Conservation (phyloP, 2,888 invertebrate species). For the Macropis europaea region DNA sequence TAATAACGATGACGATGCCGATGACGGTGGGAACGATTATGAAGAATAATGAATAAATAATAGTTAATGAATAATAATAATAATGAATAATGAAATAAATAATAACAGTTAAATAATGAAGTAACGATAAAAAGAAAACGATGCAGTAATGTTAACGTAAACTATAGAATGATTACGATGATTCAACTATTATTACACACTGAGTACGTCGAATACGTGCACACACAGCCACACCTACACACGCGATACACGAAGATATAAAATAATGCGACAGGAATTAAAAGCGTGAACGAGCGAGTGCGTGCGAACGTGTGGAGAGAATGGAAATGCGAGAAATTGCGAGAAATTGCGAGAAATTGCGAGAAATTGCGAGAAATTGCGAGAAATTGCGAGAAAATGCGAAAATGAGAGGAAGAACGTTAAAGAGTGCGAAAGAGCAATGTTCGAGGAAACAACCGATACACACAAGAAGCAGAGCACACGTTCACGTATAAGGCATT, state of each 20-base stretch:
- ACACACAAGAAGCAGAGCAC: constrained; percentile 28
- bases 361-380: constrained; percentile 4
- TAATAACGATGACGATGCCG: constrained; percentile 18
- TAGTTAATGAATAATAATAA: constrained; percentile 53
- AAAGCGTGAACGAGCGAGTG: constrained; percentile 18
- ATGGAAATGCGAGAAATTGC: background rate
- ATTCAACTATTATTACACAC: constrained; percentile 57
- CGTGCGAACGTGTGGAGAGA: constrained; percentile 5
- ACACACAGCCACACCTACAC: constrained; percentile 13
- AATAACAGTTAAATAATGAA: constrained; percentile 47
- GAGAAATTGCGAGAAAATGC: background rate
- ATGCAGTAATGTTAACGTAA: constrained; percentile 57
- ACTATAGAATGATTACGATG: constrained; percentile 61
- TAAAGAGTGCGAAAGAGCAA: background rate
- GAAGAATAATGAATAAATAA: constrained; percentile 38
- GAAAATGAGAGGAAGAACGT: background rate
- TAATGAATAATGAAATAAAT: constrained; percentile 52
- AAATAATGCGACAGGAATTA: constrained; percentile 1
- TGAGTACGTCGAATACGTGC: constrained; percentile 42
- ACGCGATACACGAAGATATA: constrained; percentile 4
- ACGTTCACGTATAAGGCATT: constrained; percentile 45
- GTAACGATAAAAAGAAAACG: constrained; percentile 35
- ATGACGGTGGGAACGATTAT: background rate
- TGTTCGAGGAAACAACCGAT: background rate
- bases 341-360: no score